Base-by-base conservation (phyloP, 2,888 invertebrate genomes). In the Lasioglossum figueresi region DNA sequence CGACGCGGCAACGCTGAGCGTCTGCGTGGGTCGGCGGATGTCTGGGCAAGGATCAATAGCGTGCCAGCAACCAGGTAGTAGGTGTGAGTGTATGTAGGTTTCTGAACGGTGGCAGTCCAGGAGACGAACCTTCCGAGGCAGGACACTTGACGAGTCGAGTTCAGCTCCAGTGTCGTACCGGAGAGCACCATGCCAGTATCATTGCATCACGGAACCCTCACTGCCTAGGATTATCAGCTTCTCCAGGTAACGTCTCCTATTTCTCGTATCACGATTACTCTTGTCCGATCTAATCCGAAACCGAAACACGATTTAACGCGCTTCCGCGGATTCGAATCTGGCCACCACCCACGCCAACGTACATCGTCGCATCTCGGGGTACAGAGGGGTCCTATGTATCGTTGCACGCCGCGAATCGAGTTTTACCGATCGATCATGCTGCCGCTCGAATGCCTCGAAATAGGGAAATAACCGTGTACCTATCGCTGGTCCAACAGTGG, bases 41-140 rank as follows among this genome's bases (percentile, higher is more conserved):
- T 93, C 94, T 93, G 94, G 94, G 94, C 90, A 92, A 93, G 93
- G 94, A 95, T 95, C 95, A 95, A 95, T 95, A 95, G 94, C 94
- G 93, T 92, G 93, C 94, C 93, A 93, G 93, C 93, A 93, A 93
- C 93, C 94, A 93, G 94, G 93, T 93, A 93, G 90, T 92, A 92
- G 91, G 93, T 93, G 92, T 91, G 92, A 91, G 92, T 92, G 91
- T 91, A 92, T 91, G 92, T 92, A 91, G 92, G 91, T 92, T 92
- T 91, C 92, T 92, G 92, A 90, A 91, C 91, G 91, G 89, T 92
- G 92, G 91, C 94, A 94, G 95, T 95, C 95, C 94, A 94, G 94
- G 94, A 94, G 93, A 94, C 93, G 93, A 92, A 92, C 92, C 93
- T 93, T 91, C 91, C 91, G 92, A 92, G 93, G 92, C 92, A 94